These are phyloP conservation scores for Pipistrellus pipistrellus DNA, from an alignment of 2,797 vertebrate species.

Conservation along the genomic window DNA sequence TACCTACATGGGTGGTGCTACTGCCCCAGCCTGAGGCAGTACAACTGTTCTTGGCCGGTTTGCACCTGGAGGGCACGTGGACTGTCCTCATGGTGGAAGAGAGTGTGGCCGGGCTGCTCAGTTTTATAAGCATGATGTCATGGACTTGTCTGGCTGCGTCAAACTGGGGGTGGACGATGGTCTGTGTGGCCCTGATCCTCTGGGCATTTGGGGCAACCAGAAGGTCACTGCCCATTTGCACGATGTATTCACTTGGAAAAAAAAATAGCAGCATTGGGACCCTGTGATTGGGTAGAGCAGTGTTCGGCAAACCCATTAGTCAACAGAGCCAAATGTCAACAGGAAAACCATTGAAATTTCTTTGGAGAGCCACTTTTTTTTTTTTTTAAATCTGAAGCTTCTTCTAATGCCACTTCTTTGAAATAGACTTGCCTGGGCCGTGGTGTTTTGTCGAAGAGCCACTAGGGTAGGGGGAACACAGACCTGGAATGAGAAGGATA, in stretches of 20 bases:
- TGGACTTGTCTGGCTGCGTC: not conserved
- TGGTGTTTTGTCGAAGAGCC: too few species aligned
- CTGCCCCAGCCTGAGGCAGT: not conserved
- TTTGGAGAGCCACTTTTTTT: too few species aligned
- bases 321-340: too few species aligned
- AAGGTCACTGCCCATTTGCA: not conserved
- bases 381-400: too few species aligned
- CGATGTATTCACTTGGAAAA: not conserved
- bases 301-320: too few species aligned
- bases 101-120: not conserved
- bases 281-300: not conserved
- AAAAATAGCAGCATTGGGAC: not conserved
- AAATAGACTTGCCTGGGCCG: too few species aligned
- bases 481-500: accelerated
- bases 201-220: not conserved
- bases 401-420: too few species aligned
- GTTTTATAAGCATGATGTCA: not conserved
- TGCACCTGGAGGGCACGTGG: not conserved
- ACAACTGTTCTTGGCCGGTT: accelerated
- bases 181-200: not conserved
- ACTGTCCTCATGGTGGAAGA: not conserved
- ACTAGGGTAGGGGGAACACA: too few species aligned
- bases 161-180: not conserved
- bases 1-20: not conserved
- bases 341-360: too few species aligned